Evolutionary conservation across 2,888 invertebrate species (phyloP).

Genomic region (Andrena bicolor): DNA sequence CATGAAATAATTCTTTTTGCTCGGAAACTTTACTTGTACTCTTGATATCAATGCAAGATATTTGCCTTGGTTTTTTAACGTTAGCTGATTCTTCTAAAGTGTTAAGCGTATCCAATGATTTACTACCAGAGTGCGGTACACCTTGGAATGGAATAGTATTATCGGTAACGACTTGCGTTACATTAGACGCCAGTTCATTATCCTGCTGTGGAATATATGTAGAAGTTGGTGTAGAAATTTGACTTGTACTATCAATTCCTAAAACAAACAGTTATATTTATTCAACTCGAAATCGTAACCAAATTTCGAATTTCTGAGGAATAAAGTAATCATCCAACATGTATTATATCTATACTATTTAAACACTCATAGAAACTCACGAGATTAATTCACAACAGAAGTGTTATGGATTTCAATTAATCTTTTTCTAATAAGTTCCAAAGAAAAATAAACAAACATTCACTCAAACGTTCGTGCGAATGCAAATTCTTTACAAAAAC

Average conservation of each 20-base stretch:
- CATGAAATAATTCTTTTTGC: conserved; percentile 2
- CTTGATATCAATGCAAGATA: conserved; percentile 31
- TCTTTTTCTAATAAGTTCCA: too few relatives aligned
- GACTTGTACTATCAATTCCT: conserved; percentile 36
- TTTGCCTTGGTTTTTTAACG: neutral
- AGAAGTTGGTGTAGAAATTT: conserved; percentile 74
- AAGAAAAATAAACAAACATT: too few relatives aligned
- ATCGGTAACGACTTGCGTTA: neutral
- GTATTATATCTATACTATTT: neutral
- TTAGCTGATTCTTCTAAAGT: conserved; percentile 59
- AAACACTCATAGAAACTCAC: too few relatives aligned
- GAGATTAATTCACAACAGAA: too few relatives aligned
- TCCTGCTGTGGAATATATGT: conserved; percentile 14
- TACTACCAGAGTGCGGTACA: conserved; percentile 40
- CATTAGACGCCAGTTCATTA: neutral
- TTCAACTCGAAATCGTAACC: neutral
- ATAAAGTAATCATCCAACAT: conserved; percentile 1
- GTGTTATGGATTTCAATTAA: too few relatives aligned
- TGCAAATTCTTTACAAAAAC: too few relatives aligned
- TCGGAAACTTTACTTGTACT: conserved; percentile 15
- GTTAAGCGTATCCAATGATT: conserved; percentile 50
- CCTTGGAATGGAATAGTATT: conserved; percentile 21
- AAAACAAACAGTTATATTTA: conserved; percentile 13
- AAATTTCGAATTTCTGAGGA: neutral
- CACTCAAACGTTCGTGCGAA: too few relatives aligned